Percentiles rank a stretch among this genome's conserved stretches.
Conservation (phyloP, 35 echinoderm and acorn worm genomes). For the Ophiothrix spiculata region DNA sequence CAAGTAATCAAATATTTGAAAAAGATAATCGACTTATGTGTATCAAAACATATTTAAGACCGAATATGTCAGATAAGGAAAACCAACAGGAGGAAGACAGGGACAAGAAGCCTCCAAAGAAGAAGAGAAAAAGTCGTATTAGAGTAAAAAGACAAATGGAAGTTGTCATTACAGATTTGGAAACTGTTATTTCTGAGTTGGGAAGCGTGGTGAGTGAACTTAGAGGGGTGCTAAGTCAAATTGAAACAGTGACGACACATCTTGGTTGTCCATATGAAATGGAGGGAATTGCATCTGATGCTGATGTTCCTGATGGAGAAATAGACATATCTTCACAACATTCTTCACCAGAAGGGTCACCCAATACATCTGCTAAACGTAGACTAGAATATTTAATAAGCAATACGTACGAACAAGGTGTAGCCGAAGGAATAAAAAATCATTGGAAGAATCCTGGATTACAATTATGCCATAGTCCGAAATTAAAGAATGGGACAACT, state of each 20-base stretch:
- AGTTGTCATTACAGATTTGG: slow-evolving; percentile 53
- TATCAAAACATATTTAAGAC: too few relatives aligned
- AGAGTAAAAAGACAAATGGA: slow-evolving; percentile 53
- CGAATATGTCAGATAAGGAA: neutral
- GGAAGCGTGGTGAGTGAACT: slow-evolving; percentile 50
- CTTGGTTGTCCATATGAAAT: slow-evolving; percentile 16
- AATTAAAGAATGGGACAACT: neutral
- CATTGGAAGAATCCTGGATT: neutral
- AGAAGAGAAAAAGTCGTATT: neutral
- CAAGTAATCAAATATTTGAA: too few relatives aligned
- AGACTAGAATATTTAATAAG: slow-evolving; percentile 17
- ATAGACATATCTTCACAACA: neutral
- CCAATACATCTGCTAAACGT: neutral
- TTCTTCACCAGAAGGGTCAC: slow-evolving; percentile 13
- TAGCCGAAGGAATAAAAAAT: neutral
- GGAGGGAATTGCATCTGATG: neutral
- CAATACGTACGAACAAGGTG: neutral
- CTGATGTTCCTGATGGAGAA: neutral
- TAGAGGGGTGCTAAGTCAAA: slow-evolving; percentile 47
- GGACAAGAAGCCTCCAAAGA: neutral
- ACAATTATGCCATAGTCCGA: neutral
- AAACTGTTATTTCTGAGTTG: slow-evolving; percentile 58
- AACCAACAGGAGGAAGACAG: neutral
- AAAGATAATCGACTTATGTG: too few relatives aligned
- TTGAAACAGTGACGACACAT: slow-evolving; percentile 47